Percentiles rank a stretch among this genome's conserved stretches.
Evolutionary conservation across 2,888 invertebrate species (phyloP).

Genomic region (Sialis lutaria): DNA sequence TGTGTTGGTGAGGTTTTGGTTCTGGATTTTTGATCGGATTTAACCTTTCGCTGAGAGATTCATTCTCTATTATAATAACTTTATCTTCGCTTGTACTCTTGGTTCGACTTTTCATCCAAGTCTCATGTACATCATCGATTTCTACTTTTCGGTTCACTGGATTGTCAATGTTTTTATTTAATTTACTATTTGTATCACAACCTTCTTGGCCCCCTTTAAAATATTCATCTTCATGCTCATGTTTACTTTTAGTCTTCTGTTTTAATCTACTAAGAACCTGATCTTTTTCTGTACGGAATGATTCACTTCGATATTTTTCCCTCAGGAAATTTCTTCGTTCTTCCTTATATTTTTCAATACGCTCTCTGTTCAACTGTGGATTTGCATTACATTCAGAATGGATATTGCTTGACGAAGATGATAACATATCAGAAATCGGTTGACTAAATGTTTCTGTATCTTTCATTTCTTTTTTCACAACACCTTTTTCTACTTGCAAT

Average conservation of each 20-base stretch:
- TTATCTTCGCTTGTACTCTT: too few relatives aligned
- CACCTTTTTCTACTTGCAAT: background rate
- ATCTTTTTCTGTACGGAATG: constrained; percentile 47
- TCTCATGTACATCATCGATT: too few relatives aligned
- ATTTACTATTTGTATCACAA: too few relatives aligned
- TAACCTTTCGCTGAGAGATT: too few relatives aligned
- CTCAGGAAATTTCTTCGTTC: constrained; percentile 70
- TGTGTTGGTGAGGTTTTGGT: too few relatives aligned
- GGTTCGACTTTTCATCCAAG: too few relatives aligned
- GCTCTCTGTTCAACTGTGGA: constrained; percentile 50
- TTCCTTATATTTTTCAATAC: constrained; percentile 82
- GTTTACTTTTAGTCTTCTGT: constrained; percentile 18
- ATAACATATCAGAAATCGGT: background rate
- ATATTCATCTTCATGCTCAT: background rate
- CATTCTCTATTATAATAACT: too few relatives aligned
- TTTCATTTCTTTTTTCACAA: background rate
- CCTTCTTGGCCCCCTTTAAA: too few relatives aligned
- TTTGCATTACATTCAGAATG: constrained; percentile 19
- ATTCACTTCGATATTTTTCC: constrained; percentile 72
- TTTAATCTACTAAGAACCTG: constrained; percentile 28
- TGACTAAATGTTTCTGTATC: too few relatives aligned
- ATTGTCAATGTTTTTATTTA: too few relatives aligned
- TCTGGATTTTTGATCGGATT: too few relatives aligned
- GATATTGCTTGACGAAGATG: background rate
- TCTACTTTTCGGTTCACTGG: too few relatives aligned